Base-by-base conservation (phyloP, 2,113 vertebrate genomes). In the Girardinichthys multiradiatus region DNA sequence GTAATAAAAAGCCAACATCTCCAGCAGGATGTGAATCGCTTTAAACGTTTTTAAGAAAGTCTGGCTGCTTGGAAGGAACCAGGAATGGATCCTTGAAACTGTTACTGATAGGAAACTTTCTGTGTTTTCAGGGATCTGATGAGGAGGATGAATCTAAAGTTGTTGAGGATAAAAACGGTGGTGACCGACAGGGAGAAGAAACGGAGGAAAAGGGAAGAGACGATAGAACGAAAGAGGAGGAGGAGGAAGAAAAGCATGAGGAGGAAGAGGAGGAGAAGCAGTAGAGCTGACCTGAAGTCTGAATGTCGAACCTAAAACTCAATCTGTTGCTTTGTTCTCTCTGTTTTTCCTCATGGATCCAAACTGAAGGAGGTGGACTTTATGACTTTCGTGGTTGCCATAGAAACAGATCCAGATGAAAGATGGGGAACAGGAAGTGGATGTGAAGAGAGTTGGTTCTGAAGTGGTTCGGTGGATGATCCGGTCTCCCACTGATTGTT, bases 61-160 rank as follows among this genome's bases (percentile, higher is more conserved):
- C 31, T 33, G 31, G 31, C 31, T 33, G 31, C 6, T 33, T 33
- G 31, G 31, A 33, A 6, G 31, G 62, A 59, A 64, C 30, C 21
- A 8, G 17, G 11, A 12, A 11, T 9, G 21, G 61, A 35, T 26
- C 30, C 4, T n/a, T n/a, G 42, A 15, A 45, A 45, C 42, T 15
- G 42, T 14, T 45, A 19, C 42, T 19, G 15, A 45, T 17, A 4
- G 5, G 17, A 45, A 45, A 45, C 42, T 17, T 19, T 45, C 17
- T 62, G 19, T 62, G 37, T 76, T 70, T 82, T 51, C 77, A 90
- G 89, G 68, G 61, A 6, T 6, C 35, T 0, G 79, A 42, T 0
- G 72, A 85, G 0, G 76, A 42, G 0, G 72, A 85, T 1, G 76
- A 88, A 35, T 81, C 81, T 4, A 87, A 88, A 80, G 86, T 83